Base-by-base conservation (phyloP, 2,888 invertebrate genomes). In the Acleris holmiana region DNA sequence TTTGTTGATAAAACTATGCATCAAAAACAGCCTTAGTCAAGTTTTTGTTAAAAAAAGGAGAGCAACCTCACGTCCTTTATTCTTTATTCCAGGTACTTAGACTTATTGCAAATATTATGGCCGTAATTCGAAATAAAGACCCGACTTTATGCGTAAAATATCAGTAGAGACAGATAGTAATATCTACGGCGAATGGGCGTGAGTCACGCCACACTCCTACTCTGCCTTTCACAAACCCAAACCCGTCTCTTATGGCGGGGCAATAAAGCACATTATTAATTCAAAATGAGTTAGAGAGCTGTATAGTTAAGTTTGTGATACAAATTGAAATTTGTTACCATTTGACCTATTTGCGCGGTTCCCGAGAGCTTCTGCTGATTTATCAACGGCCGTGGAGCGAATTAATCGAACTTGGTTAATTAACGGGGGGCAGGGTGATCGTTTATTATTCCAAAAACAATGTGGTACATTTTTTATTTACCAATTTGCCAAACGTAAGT, bases 261-360 rank as follows among this genome's bases (percentile, higher is more conserved):
- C 0, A 23, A 44, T 46, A 65, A 44, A 49, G 55, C 13, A 2
- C 18, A 23, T 18, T 35, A 18, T 65, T 55, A 35, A 13, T 4
- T 23, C 0, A 18, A 17, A 15, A 18, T 44, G 0, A 7, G 17
- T 50, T 35, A 19, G 0, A 10, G 1, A 49, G 46, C 17, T 2
- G 46, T 8, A 29, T 10, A 35, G 1, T 15, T 35, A 23, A 55
- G 21, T 54, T 49, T 49, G 65, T 35, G 13, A 29, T 48, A 49
- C 59, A 65, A 65, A 65, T 65, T 65, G 59, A 65, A 65, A 60
- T 55, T 65, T 55, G 65, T 46, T 60, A 55, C 46, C 49, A 23
- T 65, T 65, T 65, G 65, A 65, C 65, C 65, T 55, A 65, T 60
- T 65, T 59, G 23, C 54, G 29, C 46, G 49, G 47, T 47, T 57